Evolutionary conservation across 2,113 vertebrate genomes (phyloP).

Genomic region (Hydrochoerus hydrochaeris): DNA sequence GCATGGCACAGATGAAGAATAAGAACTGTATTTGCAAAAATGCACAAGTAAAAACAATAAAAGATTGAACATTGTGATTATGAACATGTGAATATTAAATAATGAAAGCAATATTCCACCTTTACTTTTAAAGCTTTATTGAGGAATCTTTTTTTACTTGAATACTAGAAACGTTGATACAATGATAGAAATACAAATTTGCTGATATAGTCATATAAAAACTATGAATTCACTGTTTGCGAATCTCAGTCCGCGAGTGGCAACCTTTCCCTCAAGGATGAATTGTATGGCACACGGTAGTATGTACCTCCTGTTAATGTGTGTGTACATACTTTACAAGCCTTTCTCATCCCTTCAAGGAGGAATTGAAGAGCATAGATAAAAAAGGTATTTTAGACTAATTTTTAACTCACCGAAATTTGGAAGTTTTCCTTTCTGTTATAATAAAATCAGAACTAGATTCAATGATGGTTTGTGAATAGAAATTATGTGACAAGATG

Average conservation of each 20-base stretch:
- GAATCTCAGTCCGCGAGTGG: background rate
- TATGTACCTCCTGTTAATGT: background rate
- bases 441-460: background rate
- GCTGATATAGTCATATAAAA: background rate
- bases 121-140: background rate
- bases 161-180: background rate
- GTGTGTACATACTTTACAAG: background rate
- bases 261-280: background rate
- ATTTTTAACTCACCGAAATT: background rate
- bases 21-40: background rate
- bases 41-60: background rate
- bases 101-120: background rate
- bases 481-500: constrained; percentile 7
- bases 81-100: background rate
- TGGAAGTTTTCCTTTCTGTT: background rate
- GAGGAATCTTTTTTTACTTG: background rate
- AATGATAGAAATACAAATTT: background rate
- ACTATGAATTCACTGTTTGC: background rate
- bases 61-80: background rate
- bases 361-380: background rate
- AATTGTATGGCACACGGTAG: background rate
- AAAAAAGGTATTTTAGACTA: background rate
- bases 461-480: constrained; percentile 7
- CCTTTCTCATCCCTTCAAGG: background rate
- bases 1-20: background rate